Conservation (phyloP, 2,113 vertebrate genomes). For the Ahaetulla prasina region DNA sequence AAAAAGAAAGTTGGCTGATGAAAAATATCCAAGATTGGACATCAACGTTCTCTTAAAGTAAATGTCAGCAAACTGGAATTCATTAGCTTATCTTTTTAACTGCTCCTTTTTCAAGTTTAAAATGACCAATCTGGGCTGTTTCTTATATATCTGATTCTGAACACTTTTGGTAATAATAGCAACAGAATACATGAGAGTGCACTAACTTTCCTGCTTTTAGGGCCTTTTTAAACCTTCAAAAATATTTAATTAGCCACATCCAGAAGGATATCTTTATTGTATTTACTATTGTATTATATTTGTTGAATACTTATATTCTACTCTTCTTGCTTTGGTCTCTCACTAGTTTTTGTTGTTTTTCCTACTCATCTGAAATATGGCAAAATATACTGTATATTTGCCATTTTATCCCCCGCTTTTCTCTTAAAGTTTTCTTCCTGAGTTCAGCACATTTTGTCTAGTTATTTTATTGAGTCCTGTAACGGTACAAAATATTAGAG, state of each 20-base stretch:
- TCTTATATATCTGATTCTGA: not conserved
- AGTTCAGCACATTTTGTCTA: constrained; percentile 19
- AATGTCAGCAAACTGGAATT: not conserved
- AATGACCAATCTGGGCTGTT: not conserved
- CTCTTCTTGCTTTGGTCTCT: not conserved
- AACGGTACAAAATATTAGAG: constrained; percentile 35
- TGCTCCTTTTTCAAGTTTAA: not conserved
- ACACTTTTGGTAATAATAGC: not conserved
- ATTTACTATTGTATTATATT: not conserved
- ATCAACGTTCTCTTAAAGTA: not conserved
- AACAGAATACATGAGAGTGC: not conserved
- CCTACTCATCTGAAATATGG: not conserved
- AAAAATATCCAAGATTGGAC: not conserved
- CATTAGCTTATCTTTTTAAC: not conserved
- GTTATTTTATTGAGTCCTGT: not conserved
- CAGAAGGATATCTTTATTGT: not conserved
- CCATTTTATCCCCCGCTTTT: constrained; percentile 44
- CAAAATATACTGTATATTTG: not conserved
- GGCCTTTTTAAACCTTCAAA: not conserved
- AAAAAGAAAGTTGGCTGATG: not conserved
- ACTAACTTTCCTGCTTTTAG: not conserved
- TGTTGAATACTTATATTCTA: not conserved
- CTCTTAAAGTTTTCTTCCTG: constrained; percentile 20
- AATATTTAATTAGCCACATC: not conserved
- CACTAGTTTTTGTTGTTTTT: not conserved